Evolutionary conservation across 2,888 invertebrate genomes (phyloP).

Genomic region (Acrobasis consociella): DNA sequence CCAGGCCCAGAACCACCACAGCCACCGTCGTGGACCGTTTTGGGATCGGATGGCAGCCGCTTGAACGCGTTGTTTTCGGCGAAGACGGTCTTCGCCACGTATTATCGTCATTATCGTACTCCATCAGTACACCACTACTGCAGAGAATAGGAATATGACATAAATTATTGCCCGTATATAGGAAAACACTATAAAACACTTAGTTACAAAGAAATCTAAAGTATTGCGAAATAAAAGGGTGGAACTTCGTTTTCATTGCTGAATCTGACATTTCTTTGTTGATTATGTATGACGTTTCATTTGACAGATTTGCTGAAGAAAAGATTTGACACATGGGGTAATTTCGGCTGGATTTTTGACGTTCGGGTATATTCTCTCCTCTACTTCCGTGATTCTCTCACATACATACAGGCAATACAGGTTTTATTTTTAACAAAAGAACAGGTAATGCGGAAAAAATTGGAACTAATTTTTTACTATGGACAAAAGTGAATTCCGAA

Average conservation of each 20-base stretch:
- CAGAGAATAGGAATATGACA: neutral
- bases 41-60: constrained; percentile 64
- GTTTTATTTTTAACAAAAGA: no score
- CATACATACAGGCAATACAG: no score
- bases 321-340: no score
- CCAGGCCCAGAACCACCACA: constrained; percentile 70
- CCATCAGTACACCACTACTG: constrained; percentile 44
- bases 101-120: constrained; percentile 71
- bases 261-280: constrained; percentile 1
- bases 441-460: no score
- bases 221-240: neutral
- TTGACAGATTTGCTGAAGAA: no score
- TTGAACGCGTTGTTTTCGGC: constrained; percentile 48
- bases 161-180: no score
- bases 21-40: constrained; percentile 64
- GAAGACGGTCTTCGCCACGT: constrained; percentile 66
- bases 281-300: no score
- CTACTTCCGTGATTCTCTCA: no score
- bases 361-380: no score
- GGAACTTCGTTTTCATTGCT: neutral
- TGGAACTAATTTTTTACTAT: no score
- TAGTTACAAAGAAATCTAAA: neutral
- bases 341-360: no score
- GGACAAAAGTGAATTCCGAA: no score
- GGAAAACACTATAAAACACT: neutral